Conservation (phyloP, 2,113 vertebrate species). For the Erinaceus europaeus region DNA sequence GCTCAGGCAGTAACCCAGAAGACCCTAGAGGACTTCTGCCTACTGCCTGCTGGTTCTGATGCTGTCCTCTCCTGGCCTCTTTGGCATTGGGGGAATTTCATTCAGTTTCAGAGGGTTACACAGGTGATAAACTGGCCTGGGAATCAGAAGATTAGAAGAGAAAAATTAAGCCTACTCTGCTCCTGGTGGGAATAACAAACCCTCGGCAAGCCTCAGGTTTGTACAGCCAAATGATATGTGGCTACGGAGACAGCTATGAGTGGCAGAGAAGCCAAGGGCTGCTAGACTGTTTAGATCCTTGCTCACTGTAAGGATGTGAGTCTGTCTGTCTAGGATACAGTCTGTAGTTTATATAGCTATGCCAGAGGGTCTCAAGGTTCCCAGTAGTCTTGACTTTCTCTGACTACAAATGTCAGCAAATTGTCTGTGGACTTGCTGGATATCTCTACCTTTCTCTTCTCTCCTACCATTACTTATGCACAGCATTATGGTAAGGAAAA, state of each 20-base stretch:
- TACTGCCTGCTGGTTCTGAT: not conserved
- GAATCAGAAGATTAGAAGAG: not conserved
- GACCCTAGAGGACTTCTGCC: not conserved
- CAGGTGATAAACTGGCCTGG: not conserved
- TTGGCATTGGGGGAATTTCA: not conserved
- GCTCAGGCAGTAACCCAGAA: not conserved
- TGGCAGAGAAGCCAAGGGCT: not conserved
- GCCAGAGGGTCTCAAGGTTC: not conserved
- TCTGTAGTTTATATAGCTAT: not conserved
- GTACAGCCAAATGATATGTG: not conserved
- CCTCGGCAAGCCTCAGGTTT: not conserved
- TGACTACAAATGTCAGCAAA: not conserved
- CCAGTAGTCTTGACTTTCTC: not conserved
- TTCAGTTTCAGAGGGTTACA: not conserved
- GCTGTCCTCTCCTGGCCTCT: not conserved
- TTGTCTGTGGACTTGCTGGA: not conserved
- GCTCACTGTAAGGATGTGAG: not conserved
- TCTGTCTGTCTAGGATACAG: no score
- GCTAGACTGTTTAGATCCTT: not conserved
- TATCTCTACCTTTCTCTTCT: not conserved
- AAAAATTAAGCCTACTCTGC: not conserved
- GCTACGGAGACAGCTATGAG: not conserved
- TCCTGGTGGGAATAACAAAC: not conserved
- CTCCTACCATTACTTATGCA: not conserved
- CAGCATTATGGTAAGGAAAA: not conserved